Evolutionary conservation across 2,888 invertebrate genomes (phyloP), one percentile per base, ranked within the genome.

Genomic region (Lycia hirtaria): DNA sequence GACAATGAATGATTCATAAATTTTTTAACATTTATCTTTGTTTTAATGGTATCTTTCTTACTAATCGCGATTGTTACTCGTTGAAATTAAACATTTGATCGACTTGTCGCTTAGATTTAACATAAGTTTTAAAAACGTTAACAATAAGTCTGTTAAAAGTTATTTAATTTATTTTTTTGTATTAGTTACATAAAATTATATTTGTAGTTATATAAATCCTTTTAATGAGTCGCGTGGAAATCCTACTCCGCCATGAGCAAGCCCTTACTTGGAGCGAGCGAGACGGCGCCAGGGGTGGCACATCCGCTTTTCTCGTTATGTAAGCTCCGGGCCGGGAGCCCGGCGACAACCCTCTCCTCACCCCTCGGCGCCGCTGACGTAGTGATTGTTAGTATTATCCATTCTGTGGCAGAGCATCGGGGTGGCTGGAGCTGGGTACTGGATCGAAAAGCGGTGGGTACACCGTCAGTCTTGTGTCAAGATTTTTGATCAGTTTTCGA

Each of bases 291-390:
- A 68, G 73, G 78, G 81, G 81, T 52, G 83, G 80, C 83, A 86
- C 87, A 85, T 88, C 88, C 89, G 88, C 83, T 89, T 88, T 87
- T 80, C 90, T 85, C 88, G 87, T 92, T 92, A 92, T 87, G 86
- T 91, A 92, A 92, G 91, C 88, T 86, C 79, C 87, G 78, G 85
- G 85, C 88, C 87, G 81, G 88, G 88, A 88, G 88, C 88, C 85
- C 82, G 85, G 83, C 80, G 75, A 73, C 75, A 77, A 73, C 47
- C 55, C 65, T 62, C 64, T 22, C 64, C 68, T 64, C 61, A 40
- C 48, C 51, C 32, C 51, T 51, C 55, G n/a, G 17, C 26, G 22
- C n/a, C 54, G 44, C 58, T 63, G 65, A 65, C 64, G 64, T 65
- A 49, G 56, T 4, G 19, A 14, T 9, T 12, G 43, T 33, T 50